Percentiles rank a stretch among this genome's conserved stretches.
These are phyloP conservation scores for Drosophila stalkeri DNA, from an alignment of 2,888 invertebrate species.

Conservation along the genomic window DNA sequence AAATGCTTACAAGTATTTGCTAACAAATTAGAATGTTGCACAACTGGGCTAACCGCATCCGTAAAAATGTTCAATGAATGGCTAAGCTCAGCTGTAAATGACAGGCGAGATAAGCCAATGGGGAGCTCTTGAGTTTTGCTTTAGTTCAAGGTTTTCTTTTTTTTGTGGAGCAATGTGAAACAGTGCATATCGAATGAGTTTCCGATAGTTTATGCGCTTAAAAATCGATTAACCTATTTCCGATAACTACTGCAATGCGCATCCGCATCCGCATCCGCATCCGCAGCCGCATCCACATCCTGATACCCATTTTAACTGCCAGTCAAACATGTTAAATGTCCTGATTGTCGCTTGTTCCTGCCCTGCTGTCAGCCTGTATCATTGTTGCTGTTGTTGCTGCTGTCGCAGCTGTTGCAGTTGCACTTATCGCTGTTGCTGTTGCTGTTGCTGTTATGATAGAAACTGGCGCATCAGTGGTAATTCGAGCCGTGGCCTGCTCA, in stretches of 20 bases:
- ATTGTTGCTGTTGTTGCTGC: constrained; percentile 36
- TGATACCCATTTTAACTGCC: constrained; percentile 45
- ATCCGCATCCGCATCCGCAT: constrained; percentile 56
- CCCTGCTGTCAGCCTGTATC: constrained; percentile 25
- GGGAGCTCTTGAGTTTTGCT: neutral
- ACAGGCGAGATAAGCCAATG: constrained; percentile 49
- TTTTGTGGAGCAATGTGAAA: constrained; percentile 60
- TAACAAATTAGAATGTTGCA: constrained; percentile 59
- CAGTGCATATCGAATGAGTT: constrained; percentile 82
- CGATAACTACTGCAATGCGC: constrained; percentile 84
- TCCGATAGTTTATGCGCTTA: constrained; percentile 82
- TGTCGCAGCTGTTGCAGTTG: constrained; percentile 33
- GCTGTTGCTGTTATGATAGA: constrained; percentile 67
- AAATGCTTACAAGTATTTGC: constrained; percentile 33
- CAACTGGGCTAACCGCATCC: constrained; percentile 36
- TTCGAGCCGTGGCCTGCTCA: constrained; percentile 48
- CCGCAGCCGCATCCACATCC: constrained; percentile 18
- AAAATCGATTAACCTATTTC: constrained; percentile 84
- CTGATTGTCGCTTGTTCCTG: constrained; percentile 40
- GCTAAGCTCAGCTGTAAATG: constrained; percentile 42
- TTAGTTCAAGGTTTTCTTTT: neutral
- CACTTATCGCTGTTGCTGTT: constrained; percentile 23
- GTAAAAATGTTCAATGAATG: constrained; percentile 49
- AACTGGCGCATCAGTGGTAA: constrained; percentile 73
- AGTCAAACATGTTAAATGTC: constrained; percentile 72